Evolutionary conservation across 2,113 vertebrate genomes (phyloP).

Genomic region (Pedionomus torquatus): DNA sequence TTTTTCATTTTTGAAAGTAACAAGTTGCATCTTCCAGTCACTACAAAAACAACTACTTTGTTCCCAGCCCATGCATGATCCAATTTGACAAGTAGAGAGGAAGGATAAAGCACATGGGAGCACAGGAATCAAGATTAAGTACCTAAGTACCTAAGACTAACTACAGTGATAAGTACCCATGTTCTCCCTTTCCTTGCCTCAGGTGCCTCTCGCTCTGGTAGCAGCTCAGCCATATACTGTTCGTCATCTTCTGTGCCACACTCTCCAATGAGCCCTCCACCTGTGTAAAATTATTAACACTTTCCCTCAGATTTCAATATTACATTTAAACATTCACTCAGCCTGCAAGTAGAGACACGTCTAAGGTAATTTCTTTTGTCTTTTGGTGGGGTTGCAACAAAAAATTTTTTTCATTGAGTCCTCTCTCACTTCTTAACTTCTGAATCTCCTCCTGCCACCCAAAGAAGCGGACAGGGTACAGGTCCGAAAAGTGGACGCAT

Average conservation of each 20-base stretch:
- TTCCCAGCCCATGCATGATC: not conserved
- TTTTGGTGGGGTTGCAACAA: not conserved
- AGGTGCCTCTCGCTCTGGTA: rapidly evolving
- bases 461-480: not conserved
- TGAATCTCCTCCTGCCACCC: not conserved
- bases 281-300: not conserved
- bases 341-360: not conserved
- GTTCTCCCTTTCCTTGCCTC: not conserved
- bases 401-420: not conserved
- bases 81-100: not conserved
- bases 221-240: not conserved
- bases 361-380: not conserved
- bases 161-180: not conserved
- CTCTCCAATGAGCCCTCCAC: not conserved
- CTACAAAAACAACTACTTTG: not conserved
- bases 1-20: not conserved
- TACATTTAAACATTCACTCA: not conserved
- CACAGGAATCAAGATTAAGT: not conserved
- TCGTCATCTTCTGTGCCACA: not conserved
- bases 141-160: too few relatives aligned
- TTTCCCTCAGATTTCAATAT: not conserved
- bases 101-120: not conserved
- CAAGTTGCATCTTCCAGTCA: not conserved
- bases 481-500: rapidly evolving
- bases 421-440: not conserved